Base-by-base conservation (phyloP, 2,113 vertebrate species). In the Setophaga coronata region DNA sequence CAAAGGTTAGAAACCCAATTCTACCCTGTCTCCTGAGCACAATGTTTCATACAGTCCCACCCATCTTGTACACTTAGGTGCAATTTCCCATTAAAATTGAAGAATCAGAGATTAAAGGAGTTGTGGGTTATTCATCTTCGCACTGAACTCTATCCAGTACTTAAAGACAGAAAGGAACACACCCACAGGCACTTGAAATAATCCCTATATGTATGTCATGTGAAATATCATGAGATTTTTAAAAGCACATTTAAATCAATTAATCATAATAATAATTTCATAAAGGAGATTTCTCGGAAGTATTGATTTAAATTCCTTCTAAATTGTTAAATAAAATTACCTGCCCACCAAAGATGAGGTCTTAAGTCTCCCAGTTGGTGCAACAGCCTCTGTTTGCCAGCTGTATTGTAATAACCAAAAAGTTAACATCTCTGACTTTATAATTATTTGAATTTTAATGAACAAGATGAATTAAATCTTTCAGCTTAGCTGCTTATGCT, bases 401-500 rank as follows among this genome's bases (percentile, higher is more conserved):
- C 83, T 87, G 57, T 90, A 82, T 60, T 67, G 95, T 89, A 87
- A 83, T 96, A 97, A 93, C 80, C 0, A 9, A 94, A 89, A 97
- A 96, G 84, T 95, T 96, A 96, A 97, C 90, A 97, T 93, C 78
- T 92, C 73, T 97, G 89, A 81, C 89, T 93, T 94, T 51, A 95
- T 97, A 92, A 95, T 91, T 93, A 92, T 97, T 96, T 96, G 87
- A 76, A 94, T 96, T 96, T 97, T 96, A 96, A 91, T 92, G 85
- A 97, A 92, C 45, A 62, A 93, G 90, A 96, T 92, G 90, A 97
- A 96, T 97, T 95, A 96, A 96, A 95, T 91, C 81, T 95, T 90
- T 92, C 96, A 91, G 94, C 89, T 97, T 95, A 97, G 79, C 95
- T 80, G 58, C 74, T 92, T 96, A 95, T 0, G 3, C 72, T 69